Conservation (phyloP, 2,113 vertebrate species). For the Anarrhichthys ocellatus region DNA sequence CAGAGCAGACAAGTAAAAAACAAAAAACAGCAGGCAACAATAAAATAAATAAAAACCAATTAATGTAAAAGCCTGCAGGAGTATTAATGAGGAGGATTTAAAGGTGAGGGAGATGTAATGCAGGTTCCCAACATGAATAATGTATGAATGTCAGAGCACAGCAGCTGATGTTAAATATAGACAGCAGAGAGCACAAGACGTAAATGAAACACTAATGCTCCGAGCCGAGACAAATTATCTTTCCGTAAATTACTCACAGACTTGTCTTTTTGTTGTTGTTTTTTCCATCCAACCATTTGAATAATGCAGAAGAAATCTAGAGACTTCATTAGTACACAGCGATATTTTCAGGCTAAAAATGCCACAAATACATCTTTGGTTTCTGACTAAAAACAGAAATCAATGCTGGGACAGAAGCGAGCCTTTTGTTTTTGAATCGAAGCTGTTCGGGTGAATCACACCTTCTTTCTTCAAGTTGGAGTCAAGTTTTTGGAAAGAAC, state of each 20-base stretch:
- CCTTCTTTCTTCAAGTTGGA: neutral
- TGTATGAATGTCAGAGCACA: conserved; percentile 58
- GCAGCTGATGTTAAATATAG: conserved; percentile 74
- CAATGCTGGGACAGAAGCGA: neutral
- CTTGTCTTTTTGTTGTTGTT: conserved; percentile 4
- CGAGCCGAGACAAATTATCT: conserved; percentile 52
- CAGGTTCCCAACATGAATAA: conserved; percentile 64
- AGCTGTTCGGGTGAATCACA: neutral
- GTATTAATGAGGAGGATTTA: conserved; percentile 58
- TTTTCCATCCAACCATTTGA: conserved; percentile 13
- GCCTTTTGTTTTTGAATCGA: neutral
- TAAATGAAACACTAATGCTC: conserved; percentile 67
- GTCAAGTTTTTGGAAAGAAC: neutral
- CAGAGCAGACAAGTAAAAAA: neutral
- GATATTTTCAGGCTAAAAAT: conserved; percentile 24
- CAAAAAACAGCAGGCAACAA: conserved; percentile 9
- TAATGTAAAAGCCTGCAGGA: conserved; percentile 54
- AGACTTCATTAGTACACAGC: conserved; percentile 36
- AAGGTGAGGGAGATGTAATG: conserved; percentile 62
- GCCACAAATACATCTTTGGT: neutral
- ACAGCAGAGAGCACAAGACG: conserved; percentile 55
- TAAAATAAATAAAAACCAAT: conserved; percentile 55
- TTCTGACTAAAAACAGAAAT: neutral
- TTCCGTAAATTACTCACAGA: conserved; percentile 55
- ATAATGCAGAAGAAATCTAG: conserved; percentile 45